Base-by-base conservation (phyloP, 2,113 vertebrate genomes). In the Oceanites oceanicus region DNA sequence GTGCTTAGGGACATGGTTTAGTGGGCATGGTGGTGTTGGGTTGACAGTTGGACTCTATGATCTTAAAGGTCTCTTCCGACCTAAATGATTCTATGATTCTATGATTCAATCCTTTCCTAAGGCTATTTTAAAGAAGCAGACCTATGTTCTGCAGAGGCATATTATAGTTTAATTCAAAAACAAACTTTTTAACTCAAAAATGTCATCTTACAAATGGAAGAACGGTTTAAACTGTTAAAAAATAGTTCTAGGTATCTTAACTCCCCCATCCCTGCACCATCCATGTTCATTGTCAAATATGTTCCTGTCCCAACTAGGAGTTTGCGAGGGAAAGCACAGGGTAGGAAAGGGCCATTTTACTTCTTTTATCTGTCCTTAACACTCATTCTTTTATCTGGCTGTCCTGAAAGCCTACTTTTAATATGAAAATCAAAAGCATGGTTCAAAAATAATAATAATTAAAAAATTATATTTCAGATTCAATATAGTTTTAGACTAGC, bases 381-480 rank as follows among this genome's bases (percentile, higher is more conserved):
- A 44, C 9, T 68, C 27, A 75, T 38, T 81, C 22, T 55, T 61
- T 30, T 85, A 4, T 13, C 55, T 53, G 56, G 36, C 36, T 95
- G 53, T 75, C 32, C 32, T 72, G 30, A 96, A 84, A 96, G 75
- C 3, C 11, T 52, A 22, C 53, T 80, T 83, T 7, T 70, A 67
- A 20, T 42, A 82, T 19, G 12, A 90, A 58, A 95, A 87, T 40
- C 12, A 36, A 55, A 86, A 85, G 6, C 15, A 22, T 3, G 0
- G 9, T 47, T 88, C 26, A 94, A 77, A 80, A 88, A 29, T 20
- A 79, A 45, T 76, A 75, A 79, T 27, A 49, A 8, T 71, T 6
- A 1, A 44, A 92, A 62, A 50, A 8, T 36, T 73, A 25, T 86
- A 63, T 65, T 96, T 95, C 92, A 87, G 59, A 95, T 95, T 96